Conservation (phyloP, 2,797 vertebrate species). For the Gadopsis bispinosus region DNA sequence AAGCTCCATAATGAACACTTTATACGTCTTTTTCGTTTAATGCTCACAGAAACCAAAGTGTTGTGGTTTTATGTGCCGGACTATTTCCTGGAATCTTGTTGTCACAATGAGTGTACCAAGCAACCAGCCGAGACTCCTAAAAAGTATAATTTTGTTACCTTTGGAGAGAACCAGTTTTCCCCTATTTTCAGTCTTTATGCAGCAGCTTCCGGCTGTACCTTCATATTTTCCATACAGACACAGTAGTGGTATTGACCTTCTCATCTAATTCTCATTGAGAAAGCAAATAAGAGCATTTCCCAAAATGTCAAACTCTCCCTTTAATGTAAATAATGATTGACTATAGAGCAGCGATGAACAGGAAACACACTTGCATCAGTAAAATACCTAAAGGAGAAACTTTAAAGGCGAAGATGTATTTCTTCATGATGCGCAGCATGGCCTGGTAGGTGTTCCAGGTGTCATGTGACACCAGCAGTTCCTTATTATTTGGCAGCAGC, state of each 20-base stretch:
- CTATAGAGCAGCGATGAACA: not conserved
- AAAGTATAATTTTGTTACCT: not conserved
- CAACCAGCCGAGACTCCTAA: not conserved
- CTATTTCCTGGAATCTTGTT: not conserved
- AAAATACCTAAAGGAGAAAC: slow-evolving; percentile 82
- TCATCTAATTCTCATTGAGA: not conserved
- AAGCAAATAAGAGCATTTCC: not conserved
- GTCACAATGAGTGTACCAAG: not conserved
- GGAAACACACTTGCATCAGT: not conserved
- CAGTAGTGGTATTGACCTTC: not conserved
- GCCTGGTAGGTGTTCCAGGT: slow-evolving; percentile 93
- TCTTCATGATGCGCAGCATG: slow-evolving; percentile 95
- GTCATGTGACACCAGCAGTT: slow-evolving; percentile 94
- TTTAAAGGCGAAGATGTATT: slow-evolving; percentile 90
- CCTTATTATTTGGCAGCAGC: slow-evolving; percentile 88
- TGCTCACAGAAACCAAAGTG: not conserved
- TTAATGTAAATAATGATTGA: not conserved
- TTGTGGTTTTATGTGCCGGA: not conserved
- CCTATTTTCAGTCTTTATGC: not conserved
- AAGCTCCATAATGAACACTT: not conserved
- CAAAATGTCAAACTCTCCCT: not conserved
- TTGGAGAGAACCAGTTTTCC: not conserved
- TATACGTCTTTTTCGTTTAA: not conserved
- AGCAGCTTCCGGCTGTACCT: not conserved
- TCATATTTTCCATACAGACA: not conserved